Conservation (phyloP, 2,797 vertebrate genomes). For the Urophycis tenuis region DNA sequence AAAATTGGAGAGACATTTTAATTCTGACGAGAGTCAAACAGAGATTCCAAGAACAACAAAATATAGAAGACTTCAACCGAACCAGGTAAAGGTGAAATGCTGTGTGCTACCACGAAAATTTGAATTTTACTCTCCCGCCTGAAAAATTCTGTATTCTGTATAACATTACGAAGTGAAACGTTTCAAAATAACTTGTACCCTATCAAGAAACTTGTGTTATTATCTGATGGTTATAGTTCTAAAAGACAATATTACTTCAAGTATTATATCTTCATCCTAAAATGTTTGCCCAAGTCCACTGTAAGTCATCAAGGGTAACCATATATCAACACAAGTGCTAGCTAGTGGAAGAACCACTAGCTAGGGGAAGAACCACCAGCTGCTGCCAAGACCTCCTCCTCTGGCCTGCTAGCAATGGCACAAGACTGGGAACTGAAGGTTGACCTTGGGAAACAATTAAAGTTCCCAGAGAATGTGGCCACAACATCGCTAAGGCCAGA, state of each 20-base stretch:
- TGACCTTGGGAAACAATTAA: too few relatives aligned
- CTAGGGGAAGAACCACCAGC: too few relatives aligned
- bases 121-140: neutral
- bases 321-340: neutral
- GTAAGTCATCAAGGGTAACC: neutral
- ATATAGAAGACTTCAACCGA: constrained; percentile 1
- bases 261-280: neutral
- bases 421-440: too few relatives aligned
- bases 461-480: too few relatives aligned
- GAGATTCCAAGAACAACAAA: neutral
- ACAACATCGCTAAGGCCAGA: too few relatives aligned
- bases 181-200: neutral
- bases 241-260: neutral
- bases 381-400: too few relatives aligned
- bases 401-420: too few relatives aligned
- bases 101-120: neutral
- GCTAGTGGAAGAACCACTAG: too few relatives aligned
- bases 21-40: neutral
- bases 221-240: neutral
- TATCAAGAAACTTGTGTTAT: neutral
- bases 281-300: neutral
- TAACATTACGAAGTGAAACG: neutral
- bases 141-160: neutral
- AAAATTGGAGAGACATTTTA: neutral
- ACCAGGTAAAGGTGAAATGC: neutral